These are phyloP conservation scores for Condylostylus longicornis DNA, from an alignment of 1,140 invertebrate species.

Conservation along the genomic window DNA sequence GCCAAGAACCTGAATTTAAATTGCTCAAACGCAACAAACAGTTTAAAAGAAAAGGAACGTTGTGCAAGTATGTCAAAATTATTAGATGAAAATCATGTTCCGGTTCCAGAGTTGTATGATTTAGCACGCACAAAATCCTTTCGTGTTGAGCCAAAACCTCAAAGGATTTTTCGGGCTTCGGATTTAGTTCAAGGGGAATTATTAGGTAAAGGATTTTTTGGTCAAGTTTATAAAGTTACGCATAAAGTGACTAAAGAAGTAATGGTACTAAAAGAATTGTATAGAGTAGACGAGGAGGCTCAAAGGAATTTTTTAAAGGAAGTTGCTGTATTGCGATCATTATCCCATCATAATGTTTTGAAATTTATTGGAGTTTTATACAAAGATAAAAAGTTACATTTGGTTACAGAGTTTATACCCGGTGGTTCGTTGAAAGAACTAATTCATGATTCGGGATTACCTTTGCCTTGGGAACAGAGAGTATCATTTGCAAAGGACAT, in stretches of 20 bases:
- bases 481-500: slow-evolving; percentile 81
- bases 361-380: slow-evolving; percentile 87
- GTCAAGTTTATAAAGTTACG: slow-evolving; percentile 79
- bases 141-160: slow-evolving; percentile 54
- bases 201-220: slow-evolving; percentile 85
- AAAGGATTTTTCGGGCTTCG: slow-evolving; percentile 73
- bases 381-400: slow-evolving; percentile 77
- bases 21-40: neutral
- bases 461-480: slow-evolving; percentile 67
- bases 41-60: slow-evolving; percentile 51
- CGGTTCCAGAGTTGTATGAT: slow-evolving; percentile 41
- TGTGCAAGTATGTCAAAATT: slow-evolving; percentile 73
- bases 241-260: slow-evolving; percentile 79
- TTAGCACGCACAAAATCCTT: slow-evolving; percentile 76
- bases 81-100: slow-evolving; percentile 43
- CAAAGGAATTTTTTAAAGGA: slow-evolving; percentile 90
- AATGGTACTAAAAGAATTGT: slow-evolving; percentile 90
- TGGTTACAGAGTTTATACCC: slow-evolving; percentile 83
- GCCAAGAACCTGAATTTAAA: slow-evolving; percentile 32
- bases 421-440: slow-evolving; percentile 77
- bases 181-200: slow-evolving; percentile 77
- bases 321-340: slow-evolving; percentile 73
- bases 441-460: slow-evolving; percentile 39
- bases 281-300: slow-evolving; percentile 83
- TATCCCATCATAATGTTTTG: slow-evolving; percentile 80